Evolutionary conservation across 35 echinoderm and acorn worm genomes (phyloP).

Genomic region (Lytechinus variegatus): DNA sequence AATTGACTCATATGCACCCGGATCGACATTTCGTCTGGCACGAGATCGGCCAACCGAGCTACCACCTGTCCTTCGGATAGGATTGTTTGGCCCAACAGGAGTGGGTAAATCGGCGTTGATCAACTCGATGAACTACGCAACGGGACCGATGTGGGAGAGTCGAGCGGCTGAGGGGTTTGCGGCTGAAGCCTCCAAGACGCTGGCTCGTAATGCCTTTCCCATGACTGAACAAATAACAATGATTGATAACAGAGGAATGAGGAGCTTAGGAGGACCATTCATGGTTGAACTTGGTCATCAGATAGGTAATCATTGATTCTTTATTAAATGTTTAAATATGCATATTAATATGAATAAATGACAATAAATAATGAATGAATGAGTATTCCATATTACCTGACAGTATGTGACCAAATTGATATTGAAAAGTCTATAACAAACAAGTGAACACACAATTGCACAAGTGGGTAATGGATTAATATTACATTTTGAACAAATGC

Average conservation of each 20-base stretch:
- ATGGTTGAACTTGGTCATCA: constrained; percentile 9
- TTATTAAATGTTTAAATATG: neutral
- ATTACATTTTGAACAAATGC: too few species aligned
- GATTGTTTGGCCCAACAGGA: constrained; percentile 4
- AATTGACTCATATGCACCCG: neutral
- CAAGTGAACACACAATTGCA: too few species aligned
- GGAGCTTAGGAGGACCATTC: neutral
- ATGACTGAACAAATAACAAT: neutral
- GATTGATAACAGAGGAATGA: constrained; percentile 30
- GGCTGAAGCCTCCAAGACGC: neutral
- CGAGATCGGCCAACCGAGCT: neutral
- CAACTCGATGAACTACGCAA: constrained; percentile 31
- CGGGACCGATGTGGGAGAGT: neutral
- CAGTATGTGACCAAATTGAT: too few species aligned
- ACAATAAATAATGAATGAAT: too few species aligned
- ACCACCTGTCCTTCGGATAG: neutral
- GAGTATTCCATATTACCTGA: too few species aligned
- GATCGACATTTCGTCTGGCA: constrained; percentile 7
- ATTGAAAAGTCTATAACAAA: too few species aligned
- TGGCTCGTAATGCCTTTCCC: neutral
- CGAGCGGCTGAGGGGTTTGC: neutral
- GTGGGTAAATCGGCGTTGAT: constrained; percentile 41
- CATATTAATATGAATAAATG: too few species aligned
- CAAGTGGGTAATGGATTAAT: too few species aligned
- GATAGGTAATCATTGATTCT: neutral